Percentiles rank a stretch among this genome's conserved stretches.
Conservation (phyloP, 1,140 invertebrate genomes). For the Archivesica marissinica region DNA sequence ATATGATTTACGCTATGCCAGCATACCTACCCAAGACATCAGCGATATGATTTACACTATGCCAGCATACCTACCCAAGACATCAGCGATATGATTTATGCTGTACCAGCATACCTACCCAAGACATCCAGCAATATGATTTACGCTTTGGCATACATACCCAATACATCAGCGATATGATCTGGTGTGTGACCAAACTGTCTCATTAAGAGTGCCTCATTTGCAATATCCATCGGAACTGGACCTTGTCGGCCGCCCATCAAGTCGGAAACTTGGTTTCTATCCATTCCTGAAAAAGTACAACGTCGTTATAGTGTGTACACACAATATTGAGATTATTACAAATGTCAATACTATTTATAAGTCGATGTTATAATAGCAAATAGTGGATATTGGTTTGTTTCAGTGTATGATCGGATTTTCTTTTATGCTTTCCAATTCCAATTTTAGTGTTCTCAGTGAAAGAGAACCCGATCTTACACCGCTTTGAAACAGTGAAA, state of each 20-base stretch:
- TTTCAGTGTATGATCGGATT: no score
- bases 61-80: not conserved
- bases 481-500: no score
- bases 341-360: not conserved
- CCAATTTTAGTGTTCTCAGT: no score
- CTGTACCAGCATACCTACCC: not conserved
- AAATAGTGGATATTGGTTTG: no score
- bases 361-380: no score
- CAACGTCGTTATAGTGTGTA: not conserved
- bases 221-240: conserved; percentile 42
- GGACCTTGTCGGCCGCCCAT: conserved; percentile 47
- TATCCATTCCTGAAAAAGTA: conserved; percentile 26
- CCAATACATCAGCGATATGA: conserved; percentile 31
- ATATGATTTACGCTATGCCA: not conserved
- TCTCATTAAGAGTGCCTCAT: conserved; percentile 17
- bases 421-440: no score
- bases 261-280: conserved; percentile 23
- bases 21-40: not conserved
- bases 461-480: no score
- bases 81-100: not conserved
- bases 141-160: not conserved
- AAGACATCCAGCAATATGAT: not conserved
- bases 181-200: conserved; percentile 33
- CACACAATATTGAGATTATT: no score
- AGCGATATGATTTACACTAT: not conserved